Evolutionary conservation across 1,140 invertebrate genomes (phyloP).

Genomic region (Delia radicum): DNA sequence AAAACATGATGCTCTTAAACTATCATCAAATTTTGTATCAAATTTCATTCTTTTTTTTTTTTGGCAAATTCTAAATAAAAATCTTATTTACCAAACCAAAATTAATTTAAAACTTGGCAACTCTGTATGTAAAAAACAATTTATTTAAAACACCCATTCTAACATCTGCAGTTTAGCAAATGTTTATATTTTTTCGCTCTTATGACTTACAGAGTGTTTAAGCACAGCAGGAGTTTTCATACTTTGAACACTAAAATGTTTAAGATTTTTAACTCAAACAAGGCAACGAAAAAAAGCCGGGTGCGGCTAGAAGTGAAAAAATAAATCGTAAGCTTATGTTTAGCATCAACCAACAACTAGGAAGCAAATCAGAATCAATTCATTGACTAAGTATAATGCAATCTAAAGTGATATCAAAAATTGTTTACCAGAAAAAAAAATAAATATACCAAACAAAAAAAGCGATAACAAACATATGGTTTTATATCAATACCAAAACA

Average conservation of each 20-base stretch:
- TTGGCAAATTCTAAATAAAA: not conserved
- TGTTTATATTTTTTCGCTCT: not conserved
- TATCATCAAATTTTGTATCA: no score
- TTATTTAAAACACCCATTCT: not conserved
- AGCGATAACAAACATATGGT: constrained; percentile 11
- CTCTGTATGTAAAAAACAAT: not conserved
- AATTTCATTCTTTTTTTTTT: no score
- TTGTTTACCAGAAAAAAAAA: not conserved
- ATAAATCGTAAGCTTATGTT: constrained; percentile 17
- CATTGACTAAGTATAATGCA: not conserved
- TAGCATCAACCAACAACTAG: constrained; percentile 17
- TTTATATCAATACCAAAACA: not conserved
- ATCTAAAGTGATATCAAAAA: constrained; percentile 9
- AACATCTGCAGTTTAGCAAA: constrained; percentile 20
- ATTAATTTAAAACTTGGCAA: not conserved
- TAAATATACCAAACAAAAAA: not conserved
- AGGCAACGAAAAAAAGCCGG: not conserved
- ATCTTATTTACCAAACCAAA: no score
- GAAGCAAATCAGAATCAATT: constrained; percentile 8
- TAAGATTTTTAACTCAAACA: not conserved
- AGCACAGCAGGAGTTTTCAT: constrained; percentile 21
- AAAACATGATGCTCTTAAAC: no score
- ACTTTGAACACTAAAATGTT: constrained; percentile 10
- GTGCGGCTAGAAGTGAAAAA: not conserved
- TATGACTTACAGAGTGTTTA: constrained; percentile 8